These are phyloP conservation scores for Rhizomys pruinosus DNA, from an alignment of 2,113 vertebrate species.

Conservation along the genomic window DNA sequence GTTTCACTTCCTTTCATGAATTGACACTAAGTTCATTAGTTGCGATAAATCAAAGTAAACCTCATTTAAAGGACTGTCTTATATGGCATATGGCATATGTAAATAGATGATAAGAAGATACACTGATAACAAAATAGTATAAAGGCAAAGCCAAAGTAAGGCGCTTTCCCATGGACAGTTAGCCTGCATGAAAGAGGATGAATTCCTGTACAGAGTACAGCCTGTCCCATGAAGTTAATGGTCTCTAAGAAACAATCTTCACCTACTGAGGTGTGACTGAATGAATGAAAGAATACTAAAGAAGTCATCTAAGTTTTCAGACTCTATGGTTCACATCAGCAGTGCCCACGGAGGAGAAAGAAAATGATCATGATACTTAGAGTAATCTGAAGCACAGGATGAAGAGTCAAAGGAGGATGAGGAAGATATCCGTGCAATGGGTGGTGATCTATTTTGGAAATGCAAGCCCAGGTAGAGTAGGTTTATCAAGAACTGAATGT, in stretches of 20 bases:
- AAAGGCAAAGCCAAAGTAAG: background rate
- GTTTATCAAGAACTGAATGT: background rate
- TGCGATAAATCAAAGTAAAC: background rate
- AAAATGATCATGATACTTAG: background rate
- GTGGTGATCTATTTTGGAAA: background rate
- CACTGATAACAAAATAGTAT: background rate
- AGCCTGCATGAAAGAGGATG: background rate
- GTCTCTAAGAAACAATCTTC: background rate
- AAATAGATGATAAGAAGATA: too few species aligned
- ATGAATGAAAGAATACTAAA: background rate
- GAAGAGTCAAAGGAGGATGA: background rate
- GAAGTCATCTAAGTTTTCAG: background rate
- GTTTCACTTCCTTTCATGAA: background rate
- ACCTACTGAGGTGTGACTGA: background rate
- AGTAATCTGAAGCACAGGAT: background rate
- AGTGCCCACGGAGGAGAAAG: background rate
- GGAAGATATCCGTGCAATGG: fast-evolving
- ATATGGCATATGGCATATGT: background rate
- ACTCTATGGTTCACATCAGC: background rate
- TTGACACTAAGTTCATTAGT: background rate
- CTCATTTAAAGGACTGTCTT: background rate
- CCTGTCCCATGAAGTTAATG: background rate
- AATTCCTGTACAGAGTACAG: background rate
- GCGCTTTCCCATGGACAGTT: background rate
- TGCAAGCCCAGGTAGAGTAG: background rate